Percentiles rank a stretch among this genome's conserved stretches.
Evolutionary conservation across 2,797 vertebrate genomes (phyloP).

Genomic region (Toxotes lorentzi): DNA sequence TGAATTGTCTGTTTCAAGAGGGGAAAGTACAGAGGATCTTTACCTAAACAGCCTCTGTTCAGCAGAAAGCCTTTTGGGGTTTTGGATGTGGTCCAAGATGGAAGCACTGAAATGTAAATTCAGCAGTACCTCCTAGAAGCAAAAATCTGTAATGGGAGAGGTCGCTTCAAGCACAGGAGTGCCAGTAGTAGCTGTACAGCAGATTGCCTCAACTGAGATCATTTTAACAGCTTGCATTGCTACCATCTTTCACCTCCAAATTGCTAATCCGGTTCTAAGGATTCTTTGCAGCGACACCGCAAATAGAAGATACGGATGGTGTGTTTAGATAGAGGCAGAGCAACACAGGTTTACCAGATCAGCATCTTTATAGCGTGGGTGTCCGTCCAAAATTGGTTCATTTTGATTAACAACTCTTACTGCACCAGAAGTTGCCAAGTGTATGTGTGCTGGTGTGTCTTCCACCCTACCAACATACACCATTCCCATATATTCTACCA

Average conservation of each 20-base stretch:
- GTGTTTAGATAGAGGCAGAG: not conserved
- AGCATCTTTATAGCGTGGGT: not conserved
- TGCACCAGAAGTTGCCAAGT: not conserved
- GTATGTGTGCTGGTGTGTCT: not conserved
- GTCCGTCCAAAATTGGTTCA: not conserved
- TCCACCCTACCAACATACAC: not conserved
- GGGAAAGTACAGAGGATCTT: not conserved
- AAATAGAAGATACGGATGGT: not conserved
- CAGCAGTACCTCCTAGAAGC: constrained; percentile 22
- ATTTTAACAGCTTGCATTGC: constrained; percentile 7
- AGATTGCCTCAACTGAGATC: not conserved
- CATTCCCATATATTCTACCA: not conserved
- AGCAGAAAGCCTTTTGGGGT: constrained; percentile 15
- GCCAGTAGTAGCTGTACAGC: not conserved
- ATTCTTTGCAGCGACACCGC: not conserved
- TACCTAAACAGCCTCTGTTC: constrained; percentile 5
- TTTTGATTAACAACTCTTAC: not conserved
- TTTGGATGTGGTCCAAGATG: constrained; percentile 27
- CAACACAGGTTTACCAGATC: not conserved
- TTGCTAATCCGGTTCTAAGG: not conserved
- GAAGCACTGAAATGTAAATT: constrained; percentile 46
- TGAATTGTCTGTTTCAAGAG: not conserved
- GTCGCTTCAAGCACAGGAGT: constrained; percentile 18
- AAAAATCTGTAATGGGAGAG: constrained; percentile 29
- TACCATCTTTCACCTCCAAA: not conserved